Conservation (phyloP, 2,888 invertebrate species). For the Fragum fragum region DNA sequence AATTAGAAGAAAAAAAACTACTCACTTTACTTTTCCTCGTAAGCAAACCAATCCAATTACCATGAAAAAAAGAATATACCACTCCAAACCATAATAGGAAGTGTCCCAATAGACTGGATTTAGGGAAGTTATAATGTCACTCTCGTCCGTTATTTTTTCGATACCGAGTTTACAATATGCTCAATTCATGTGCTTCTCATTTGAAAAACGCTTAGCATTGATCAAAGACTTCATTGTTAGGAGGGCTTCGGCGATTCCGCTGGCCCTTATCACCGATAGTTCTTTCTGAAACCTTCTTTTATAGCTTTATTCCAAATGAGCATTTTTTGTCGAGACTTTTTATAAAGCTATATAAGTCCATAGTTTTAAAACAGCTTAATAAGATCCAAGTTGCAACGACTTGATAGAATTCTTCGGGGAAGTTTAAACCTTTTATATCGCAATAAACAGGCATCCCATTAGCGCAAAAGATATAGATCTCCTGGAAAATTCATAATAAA, state of each 20-base stretch:
- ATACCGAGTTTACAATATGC: conserved; percentile 2
- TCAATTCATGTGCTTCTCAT: neutral
- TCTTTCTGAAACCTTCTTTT: no score
- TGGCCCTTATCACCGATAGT: no score
- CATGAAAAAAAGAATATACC: neutral
- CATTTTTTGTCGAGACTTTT: no score
- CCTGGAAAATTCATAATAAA: no score
- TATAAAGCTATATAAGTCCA: no score
- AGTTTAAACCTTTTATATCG: no score
- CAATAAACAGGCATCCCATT: no score
- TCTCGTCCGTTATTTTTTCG: neutral
- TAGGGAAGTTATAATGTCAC: neutral
- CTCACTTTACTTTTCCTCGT: neutral
- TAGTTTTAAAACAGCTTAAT: no score
- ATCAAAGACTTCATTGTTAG: neutral
- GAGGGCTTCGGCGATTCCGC: neutral
- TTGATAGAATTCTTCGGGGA: no score
- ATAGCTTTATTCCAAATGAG: no score
- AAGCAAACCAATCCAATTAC: neutral
- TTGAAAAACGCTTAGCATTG: conserved; percentile 2
- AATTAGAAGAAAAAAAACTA: neutral
- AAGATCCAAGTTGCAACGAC: no score
- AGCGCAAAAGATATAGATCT: no score
- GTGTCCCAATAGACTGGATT: neutral
- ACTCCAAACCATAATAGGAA: neutral